Evolutionary conservation across 2,113 vertebrate genomes (phyloP).

Genomic region (Lates calcarifer): DNA sequence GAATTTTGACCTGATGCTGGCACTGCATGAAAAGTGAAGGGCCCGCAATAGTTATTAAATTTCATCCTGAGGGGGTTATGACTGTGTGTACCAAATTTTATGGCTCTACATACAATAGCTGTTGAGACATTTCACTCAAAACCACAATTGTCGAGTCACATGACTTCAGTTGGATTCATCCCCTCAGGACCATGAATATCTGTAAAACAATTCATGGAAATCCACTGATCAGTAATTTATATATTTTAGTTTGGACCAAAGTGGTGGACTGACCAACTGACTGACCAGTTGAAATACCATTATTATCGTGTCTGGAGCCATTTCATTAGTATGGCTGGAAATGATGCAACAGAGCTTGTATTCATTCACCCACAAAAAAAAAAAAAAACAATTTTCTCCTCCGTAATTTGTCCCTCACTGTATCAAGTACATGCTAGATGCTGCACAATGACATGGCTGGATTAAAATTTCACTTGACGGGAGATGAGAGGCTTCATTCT

Average conservation of each 20-base stretch:
- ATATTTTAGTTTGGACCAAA: not conserved
- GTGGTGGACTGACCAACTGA: not conserved
- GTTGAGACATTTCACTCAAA: not conserved
- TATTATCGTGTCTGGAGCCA: not conserved
- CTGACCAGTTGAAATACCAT: not conserved
- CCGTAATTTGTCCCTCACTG: not conserved
- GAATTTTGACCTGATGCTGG: no score
- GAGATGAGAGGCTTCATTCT: slow-evolving; percentile 32
- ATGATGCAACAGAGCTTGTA: not conserved
- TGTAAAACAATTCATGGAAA: not conserved
- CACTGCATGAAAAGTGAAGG: no score
- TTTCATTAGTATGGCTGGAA: not conserved
- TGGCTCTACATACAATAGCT: not conserved
- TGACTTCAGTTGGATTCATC: not conserved
- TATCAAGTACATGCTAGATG: not conserved
- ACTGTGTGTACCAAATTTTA: not conserved
- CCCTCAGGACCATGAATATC: not conserved
- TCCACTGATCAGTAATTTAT: not conserved
- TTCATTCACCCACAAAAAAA: slow-evolving; percentile 42
- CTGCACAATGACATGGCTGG: not conserved
- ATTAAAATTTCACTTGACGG: slow-evolving; percentile 25
- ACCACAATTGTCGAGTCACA: not conserved
- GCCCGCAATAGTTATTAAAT: not conserved
- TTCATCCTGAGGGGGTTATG: not conserved
- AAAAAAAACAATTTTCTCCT: slow-evolving; percentile 19